These are phyloP conservation scores for Bufo bufo DNA, from an alignment of 2,113 vertebrate genomes.

Conservation along the genomic window DNA sequence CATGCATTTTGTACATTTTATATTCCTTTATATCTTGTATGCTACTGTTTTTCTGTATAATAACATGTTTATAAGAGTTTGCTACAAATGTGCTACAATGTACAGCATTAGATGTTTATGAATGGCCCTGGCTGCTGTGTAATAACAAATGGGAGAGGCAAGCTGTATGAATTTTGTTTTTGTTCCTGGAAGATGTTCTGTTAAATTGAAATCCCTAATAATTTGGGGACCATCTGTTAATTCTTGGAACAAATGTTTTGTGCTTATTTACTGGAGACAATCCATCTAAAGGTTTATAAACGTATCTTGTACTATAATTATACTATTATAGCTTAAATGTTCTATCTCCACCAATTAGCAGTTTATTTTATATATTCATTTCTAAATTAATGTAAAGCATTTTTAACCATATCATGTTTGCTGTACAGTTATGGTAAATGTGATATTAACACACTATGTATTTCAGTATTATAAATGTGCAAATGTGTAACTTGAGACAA, in stretches of 20 bases:
- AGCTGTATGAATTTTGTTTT: constrained; percentile 50
- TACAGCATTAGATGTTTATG: constrained; percentile 1
- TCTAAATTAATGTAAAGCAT: neutral
- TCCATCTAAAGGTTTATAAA: constrained; percentile 44
- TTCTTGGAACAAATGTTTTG: constrained; percentile 51
- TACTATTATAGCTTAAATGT: constrained; percentile 2
- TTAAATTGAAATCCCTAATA: constrained; percentile 54
- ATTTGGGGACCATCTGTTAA: constrained; percentile 55
- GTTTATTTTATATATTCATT: neutral
- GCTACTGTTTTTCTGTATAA: neutral
- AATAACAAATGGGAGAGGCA: constrained; percentile 51
- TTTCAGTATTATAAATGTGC: too few species aligned
- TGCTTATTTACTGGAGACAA: constrained; percentile 41
- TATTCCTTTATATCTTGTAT: neutral
- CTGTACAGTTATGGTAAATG: neutral
- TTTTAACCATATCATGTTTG: neutral
- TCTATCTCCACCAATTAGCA: neutral
- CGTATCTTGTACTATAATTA: constrained; percentile 31
- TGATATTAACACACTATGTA: neutral
- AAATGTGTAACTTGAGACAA: too few species aligned
- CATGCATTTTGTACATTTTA: too few species aligned
- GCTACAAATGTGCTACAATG: neutral
- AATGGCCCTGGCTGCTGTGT: constrained; percentile 45
- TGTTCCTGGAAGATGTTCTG: constrained; percentile 47
- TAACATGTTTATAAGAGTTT: neutral